Percentiles rank a stretch among this genome's conserved stretches.
Conservation (phyloP, 2,113 vertebrate genomes). For the Trachemys scripta region DNA sequence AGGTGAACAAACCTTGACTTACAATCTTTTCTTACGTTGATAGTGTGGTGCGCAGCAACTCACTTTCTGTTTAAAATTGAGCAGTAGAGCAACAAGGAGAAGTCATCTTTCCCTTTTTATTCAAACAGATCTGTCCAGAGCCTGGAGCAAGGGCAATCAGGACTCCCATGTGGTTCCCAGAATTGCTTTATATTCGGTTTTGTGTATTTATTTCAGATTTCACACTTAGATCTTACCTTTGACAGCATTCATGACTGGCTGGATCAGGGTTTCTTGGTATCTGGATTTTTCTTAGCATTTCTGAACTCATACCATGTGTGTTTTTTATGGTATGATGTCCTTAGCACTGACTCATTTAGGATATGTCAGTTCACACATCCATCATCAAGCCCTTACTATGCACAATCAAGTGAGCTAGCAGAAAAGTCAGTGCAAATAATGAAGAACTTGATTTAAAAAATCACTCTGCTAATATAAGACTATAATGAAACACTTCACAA, state of each 20-base stretch:
- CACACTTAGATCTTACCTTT: background rate
- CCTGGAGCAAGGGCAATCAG: slow-evolving; percentile 20
- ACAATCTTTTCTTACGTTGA: background rate
- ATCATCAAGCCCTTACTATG: background rate
- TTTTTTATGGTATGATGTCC: background rate
- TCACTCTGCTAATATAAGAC: background rate
- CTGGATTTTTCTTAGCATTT: background rate
- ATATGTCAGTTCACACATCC: background rate
- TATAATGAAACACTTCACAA: background rate
- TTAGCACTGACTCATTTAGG: background rate
- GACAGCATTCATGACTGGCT: background rate
- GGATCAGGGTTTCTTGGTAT: background rate
- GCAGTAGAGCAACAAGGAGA: slow-evolving; percentile 16
- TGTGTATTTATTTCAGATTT: slow-evolving; percentile 52
- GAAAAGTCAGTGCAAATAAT: slow-evolving; percentile 9
- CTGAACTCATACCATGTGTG: background rate
- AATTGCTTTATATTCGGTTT: slow-evolving; percentile 10
- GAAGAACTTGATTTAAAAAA: background rate
- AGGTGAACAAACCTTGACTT: slow-evolving; percentile 31
- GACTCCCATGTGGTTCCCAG: slow-evolving; percentile 5
- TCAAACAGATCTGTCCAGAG: background rate
- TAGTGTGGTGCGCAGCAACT: slow-evolving; percentile 3
- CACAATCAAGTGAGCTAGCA: background rate
- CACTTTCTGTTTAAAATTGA: slow-evolving; percentile 49
- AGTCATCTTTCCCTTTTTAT: slow-evolving; percentile 25